Conservation (phyloP, 1,140 invertebrate genomes). For the Drosophila kohkoa region DNA sequence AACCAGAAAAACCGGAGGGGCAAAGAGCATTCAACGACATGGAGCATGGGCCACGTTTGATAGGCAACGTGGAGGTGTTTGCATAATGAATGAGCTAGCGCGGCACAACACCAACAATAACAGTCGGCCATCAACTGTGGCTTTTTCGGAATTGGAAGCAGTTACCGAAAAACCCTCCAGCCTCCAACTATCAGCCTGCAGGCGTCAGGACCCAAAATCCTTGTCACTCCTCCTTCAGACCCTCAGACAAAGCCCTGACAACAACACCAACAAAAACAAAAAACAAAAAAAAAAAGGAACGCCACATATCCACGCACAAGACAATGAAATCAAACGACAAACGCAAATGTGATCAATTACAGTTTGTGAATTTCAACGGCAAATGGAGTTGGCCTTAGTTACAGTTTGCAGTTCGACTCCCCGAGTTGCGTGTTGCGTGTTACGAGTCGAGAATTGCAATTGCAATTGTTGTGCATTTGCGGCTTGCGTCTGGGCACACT, state of each 20-base stretch:
- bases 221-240: not conserved
- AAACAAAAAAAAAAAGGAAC: too few relatives aligned
- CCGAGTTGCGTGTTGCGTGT: not conserved
- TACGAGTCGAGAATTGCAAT: conserved; percentile 13
- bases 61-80: conserved; percentile 74
- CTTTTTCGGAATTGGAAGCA: conserved; percentile 46
- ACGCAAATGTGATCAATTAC: conserved; percentile 79
- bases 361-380: conserved; percentile 73
- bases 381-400: conserved; percentile 20
- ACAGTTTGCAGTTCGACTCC: not conserved
- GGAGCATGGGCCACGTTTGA: conserved; percentile 46
- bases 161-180: not conserved
- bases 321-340: conserved; percentile 80
- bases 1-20: conserved; percentile 21
- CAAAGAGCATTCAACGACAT: too few relatives aligned
- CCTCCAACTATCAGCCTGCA: too few relatives aligned
- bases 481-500: conserved; percentile 28
- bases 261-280: too few relatives aligned
- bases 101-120: conserved; percentile 38
- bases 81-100: conserved; percentile 74
- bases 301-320: conserved; percentile 33
- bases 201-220: not conserved
- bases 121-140: conserved; percentile 60
- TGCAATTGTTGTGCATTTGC: conserved; percentile 68
- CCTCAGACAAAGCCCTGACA: too few relatives aligned